Evolutionary conservation across 1,140 invertebrate species (phyloP).

Genomic region (Temnothorax curvispinosus): DNA sequence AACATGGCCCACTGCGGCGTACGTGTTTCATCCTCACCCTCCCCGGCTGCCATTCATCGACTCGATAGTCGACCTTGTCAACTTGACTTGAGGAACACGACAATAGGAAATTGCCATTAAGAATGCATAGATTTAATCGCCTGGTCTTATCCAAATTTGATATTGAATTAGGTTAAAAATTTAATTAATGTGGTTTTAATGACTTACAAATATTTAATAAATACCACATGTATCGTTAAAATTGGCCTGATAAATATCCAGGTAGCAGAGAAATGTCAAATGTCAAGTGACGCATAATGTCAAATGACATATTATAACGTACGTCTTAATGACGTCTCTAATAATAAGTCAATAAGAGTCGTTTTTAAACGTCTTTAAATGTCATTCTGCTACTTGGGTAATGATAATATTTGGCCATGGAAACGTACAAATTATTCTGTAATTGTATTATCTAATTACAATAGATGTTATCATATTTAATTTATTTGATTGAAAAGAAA

Average conservation of each 20-base stretch:
- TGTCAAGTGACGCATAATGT: too few species aligned
- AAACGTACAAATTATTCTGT: background rate
- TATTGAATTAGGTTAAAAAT: background rate
- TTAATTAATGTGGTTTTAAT: background rate
- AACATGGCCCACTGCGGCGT: conserved; percentile 72
- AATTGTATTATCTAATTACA: background rate
- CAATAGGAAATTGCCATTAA: conserved; percentile 14
- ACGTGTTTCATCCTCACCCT: conserved; percentile 19
- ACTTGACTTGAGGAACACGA: conserved; percentile 58
- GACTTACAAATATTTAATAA: background rate
- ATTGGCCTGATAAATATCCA: background rate
- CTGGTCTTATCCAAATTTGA: conserved; percentile 4
- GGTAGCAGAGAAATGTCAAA: too few species aligned
- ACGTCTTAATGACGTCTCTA: too few species aligned
- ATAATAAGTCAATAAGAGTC: too few species aligned
- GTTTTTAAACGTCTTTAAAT: too few species aligned
- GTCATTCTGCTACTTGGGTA: background rate
- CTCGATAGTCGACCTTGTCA: conserved; percentile 69
- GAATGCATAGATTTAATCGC: conserved; percentile 24
- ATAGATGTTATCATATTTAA: background rate
- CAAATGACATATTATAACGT: too few species aligned
- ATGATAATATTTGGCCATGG: background rate
- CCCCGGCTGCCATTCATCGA: conserved; percentile 22
- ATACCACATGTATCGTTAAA: background rate
- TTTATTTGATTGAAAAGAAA: background rate